Percentiles rank a stretch among this genome's conserved stretches.
These are phyloP conservation scores for Drosophila limbata DNA, from an alignment of 2,888 invertebrate species.

Conservation along the genomic window DNA sequence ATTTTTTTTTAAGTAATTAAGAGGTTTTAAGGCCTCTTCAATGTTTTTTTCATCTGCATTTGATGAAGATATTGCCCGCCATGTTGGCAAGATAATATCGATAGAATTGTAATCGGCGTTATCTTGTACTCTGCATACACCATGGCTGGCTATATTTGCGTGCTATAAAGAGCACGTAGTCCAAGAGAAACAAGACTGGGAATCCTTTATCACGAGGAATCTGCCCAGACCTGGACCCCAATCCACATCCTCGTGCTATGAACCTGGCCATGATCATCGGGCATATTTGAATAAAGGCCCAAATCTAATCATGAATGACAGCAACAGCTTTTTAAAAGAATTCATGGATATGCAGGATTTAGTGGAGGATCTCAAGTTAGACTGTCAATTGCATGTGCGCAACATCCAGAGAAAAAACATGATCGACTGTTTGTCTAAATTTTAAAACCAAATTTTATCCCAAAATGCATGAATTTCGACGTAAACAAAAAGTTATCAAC, in stretches of 20 bases:
- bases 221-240: slow-evolving; percentile 13
- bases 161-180: slow-evolving; percentile 55
- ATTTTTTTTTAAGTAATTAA: too few relatives aligned
- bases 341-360: slow-evolving; percentile 61
- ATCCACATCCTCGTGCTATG: not conserved
- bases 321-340: slow-evolving; percentile 63
- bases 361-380: slow-evolving; percentile 55
- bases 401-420: slow-evolving; percentile 31
- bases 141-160: too few relatives aligned
- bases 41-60: too few relatives aligned
- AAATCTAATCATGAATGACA: slow-evolving; percentile 69
- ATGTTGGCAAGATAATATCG: too few relatives aligned
- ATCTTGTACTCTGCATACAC: too few relatives aligned
- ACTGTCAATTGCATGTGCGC: slow-evolving; percentile 46
- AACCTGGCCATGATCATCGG: slow-evolving; percentile 70
- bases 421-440: slow-evolving; percentile 42
- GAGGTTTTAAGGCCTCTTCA: too few relatives aligned
- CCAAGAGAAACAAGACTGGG: slow-evolving; percentile 71
- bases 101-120: too few relatives aligned
- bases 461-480: not conserved
- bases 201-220: slow-evolving; percentile 18
- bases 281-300: slow-evolving; percentile 67
- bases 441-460: not conserved
- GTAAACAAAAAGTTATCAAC: not conserved
- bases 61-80: too few relatives aligned